These are phyloP conservation scores for Cenopis cana DNA, from an alignment of 2,888 invertebrate species.

Conservation along the genomic window DNA sequence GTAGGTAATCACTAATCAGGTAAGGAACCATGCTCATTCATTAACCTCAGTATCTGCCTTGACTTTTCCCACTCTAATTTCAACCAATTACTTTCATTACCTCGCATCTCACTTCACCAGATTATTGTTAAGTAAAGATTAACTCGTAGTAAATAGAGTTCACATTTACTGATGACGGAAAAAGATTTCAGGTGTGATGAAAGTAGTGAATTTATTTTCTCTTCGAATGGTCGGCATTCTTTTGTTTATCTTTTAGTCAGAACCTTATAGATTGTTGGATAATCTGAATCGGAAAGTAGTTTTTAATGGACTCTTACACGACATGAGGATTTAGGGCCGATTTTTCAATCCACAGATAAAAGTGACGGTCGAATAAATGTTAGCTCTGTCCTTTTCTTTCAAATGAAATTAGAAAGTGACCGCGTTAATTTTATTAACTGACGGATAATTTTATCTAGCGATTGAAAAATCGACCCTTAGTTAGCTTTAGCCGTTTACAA, in stretches of 20 bases:
- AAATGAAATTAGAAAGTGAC: too few relatives aligned
- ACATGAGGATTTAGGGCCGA: too few relatives aligned
- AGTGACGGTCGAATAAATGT: too few relatives aligned
- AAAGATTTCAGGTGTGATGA: background rate
- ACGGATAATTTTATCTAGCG: too few relatives aligned
- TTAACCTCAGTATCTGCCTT: constrained; percentile 28
- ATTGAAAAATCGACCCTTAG: too few relatives aligned
- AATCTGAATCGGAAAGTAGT: constrained; percentile 7
- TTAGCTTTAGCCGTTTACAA: too few relatives aligned
- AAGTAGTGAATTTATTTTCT: constrained; percentile 2
- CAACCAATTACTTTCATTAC: background rate
- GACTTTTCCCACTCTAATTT: constrained; percentile 30
- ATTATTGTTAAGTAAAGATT: background rate
- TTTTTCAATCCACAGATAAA: too few relatives aligned
- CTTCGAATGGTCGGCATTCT: background rate
- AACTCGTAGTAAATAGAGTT: background rate
- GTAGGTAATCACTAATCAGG: constrained; percentile 10
- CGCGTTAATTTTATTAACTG: too few relatives aligned
- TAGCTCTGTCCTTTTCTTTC: too few relatives aligned
- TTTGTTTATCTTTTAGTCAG: constrained; percentile 30
- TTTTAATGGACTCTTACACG: constrained; percentile 12
- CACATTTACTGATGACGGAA: background rate
- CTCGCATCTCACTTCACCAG: background rate
- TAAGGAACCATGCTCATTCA: constrained; percentile 21
- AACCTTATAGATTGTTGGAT: constrained; percentile 2